phyloP scores from a whole-genome alignment of 2,888 invertebrate species.

The Lacanobia oleracea region DNA sequence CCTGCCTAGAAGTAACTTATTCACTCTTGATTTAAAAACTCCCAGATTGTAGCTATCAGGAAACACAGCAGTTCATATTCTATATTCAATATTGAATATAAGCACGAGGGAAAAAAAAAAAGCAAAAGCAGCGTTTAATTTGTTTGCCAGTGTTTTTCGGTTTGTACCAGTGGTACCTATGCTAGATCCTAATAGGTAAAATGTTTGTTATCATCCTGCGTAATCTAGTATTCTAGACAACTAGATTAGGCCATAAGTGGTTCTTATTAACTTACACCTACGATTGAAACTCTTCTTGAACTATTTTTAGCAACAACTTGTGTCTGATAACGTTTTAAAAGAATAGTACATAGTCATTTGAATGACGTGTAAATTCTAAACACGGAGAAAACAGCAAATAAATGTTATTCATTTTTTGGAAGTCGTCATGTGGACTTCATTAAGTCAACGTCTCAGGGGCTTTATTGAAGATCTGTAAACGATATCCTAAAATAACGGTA shows the following conservation, averaged over 20 bases:
- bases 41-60: no score
- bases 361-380: background rate
- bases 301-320: constrained; percentile 1
- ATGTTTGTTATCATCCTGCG: background rate
- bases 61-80: no score
- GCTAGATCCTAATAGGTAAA: background rate
- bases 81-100: no score
- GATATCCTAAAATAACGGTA: no score
- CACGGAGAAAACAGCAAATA: background rate
- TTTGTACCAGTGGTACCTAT: constrained; percentile 8
- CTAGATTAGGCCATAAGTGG: constrained; percentile 18
- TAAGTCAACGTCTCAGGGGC: no score
- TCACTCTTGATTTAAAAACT: no score
- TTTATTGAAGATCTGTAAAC: no score
- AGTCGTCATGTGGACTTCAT: background rate
- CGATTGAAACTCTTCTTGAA: background rate
- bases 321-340: background rate
- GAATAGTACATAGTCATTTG: background rate
- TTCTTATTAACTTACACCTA: constrained; percentile 23
- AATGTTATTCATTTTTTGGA: background rate
- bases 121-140: background rate
- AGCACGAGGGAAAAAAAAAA: background rate
- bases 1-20: no score
- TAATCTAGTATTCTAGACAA: constrained; percentile 19
- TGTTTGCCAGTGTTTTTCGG: background rate